phyloP scores from a whole-genome alignment of 2,113 vertebrate species.

The Cathartes aura region DNA sequence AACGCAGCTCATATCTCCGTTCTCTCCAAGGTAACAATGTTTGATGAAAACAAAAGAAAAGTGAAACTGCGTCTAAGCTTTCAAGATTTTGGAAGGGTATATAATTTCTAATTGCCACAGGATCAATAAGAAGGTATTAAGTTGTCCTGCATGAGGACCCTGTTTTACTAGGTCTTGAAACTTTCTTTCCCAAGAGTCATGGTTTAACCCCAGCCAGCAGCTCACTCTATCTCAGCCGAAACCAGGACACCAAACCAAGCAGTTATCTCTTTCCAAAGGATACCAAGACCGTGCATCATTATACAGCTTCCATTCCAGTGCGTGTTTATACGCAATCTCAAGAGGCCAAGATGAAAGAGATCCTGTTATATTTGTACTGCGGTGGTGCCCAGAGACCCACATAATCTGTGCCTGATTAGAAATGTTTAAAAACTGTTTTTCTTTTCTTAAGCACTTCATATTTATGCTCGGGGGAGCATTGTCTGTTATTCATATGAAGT shows the following conservation, averaged over 20 bases:
- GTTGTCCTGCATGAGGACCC: neutral
- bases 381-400: neutral
- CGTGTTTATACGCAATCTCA: neutral
- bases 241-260: neutral
- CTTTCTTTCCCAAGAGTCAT: neutral
- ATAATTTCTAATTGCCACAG: neutral
- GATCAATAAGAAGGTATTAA: neutral
- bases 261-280: neutral
- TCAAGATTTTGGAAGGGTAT: neutral
- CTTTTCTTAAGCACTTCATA: neutral
- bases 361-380: neutral
- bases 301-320: neutral
- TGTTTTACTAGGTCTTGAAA: neutral
- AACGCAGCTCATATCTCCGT: conserved; percentile 91
- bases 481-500: neutral
- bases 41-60: neutral
- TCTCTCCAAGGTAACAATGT: conserved; percentile 86
- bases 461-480: neutral
- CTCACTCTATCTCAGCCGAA: no score
- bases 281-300: neutral
- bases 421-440: neutral
- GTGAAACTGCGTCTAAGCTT: neutral
- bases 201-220: no score
- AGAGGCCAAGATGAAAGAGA: neutral
- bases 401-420: neutral